A percentile compares a stretch with the other conserved stretches of the same genome.
These are phyloP conservation scores for Acanthaster planci DNA, from an alignment of 35 echinoderm and acorn worm species.

Conservation along the genomic window DNA sequence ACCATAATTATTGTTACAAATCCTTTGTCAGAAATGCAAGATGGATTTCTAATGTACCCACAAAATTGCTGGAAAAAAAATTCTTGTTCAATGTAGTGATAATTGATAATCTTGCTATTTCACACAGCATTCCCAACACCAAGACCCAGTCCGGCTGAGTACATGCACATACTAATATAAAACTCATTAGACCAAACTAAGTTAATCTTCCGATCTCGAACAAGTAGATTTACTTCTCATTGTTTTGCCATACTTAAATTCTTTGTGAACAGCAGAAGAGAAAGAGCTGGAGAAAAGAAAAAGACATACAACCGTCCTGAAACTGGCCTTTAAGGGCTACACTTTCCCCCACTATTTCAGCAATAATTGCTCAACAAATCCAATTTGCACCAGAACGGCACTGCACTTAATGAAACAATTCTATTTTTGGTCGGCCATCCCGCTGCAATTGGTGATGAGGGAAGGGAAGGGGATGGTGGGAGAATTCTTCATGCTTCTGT, in stretches of 20 bases:
- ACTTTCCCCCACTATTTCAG: not conserved
- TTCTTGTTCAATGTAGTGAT: not conserved
- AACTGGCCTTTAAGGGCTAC: too few relatives aligned
- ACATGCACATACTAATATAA: conserved; percentile 5
- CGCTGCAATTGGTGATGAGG: not conserved
- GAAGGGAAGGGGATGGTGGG: not conserved
- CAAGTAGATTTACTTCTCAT: not conserved
- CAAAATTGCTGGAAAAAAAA: too few relatives aligned
- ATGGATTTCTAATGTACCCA: too few relatives aligned
- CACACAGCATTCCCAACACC: not conserved
- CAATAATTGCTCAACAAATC: conserved; percentile 23
- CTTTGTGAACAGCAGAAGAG: not conserved
- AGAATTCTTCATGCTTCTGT: conserved; percentile 13
- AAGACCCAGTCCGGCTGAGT: not conserved
- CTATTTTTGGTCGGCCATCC: not conserved
- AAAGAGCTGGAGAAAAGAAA: not conserved
- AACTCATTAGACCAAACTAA: conserved; percentile 24
- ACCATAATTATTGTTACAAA: too few relatives aligned
- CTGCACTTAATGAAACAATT: not conserved
- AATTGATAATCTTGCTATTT: not conserved
- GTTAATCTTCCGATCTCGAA: not conserved
- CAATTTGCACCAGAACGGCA: not conserved
- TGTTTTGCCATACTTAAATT: conserved; percentile 1
- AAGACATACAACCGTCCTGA: not conserved
- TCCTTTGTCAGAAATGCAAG: too few relatives aligned